phyloP scores from a whole-genome alignment of 2,113 vertebrate species.

The Nothocercus nigrocapillus region DNA sequence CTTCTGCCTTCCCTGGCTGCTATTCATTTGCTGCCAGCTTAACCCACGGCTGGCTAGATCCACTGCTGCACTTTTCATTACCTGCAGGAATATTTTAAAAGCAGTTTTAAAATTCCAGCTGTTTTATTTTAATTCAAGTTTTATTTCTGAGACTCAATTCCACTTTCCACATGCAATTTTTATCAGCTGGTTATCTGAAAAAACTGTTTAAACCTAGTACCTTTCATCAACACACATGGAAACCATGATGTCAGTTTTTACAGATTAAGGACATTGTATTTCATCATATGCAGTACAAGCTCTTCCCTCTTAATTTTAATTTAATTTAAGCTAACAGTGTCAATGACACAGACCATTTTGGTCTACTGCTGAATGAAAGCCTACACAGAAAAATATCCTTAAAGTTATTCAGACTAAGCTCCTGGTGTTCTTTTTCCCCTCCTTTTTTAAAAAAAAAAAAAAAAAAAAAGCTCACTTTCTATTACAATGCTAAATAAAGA shows the following conservation, averaged over 20 bases:
- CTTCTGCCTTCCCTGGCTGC: neutral
- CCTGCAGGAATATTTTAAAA: neutral
- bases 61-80: neutral
- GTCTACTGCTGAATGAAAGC: neutral
- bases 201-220: neutral
- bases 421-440: neutral
- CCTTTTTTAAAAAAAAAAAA: too few species aligned
- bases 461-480: neutral
- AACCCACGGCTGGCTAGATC: neutral
- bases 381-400: neutral
- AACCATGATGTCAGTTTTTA: too few species aligned
- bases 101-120: neutral
- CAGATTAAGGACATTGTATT: neutral
- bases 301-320: neutral
- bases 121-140: neutral
- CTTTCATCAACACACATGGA: neutral
- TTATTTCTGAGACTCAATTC: neutral
- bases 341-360: neutral
- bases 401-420: neutral
- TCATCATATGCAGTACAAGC: neutral
- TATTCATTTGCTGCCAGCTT: neutral
- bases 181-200: neutral
- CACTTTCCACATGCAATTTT: neutral
- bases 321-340: neutral
- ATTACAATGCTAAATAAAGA: neutral